Evolutionary conservation across 1,140 invertebrate species (phyloP).

Genomic region (Doryteuthis pealeii): DNA sequence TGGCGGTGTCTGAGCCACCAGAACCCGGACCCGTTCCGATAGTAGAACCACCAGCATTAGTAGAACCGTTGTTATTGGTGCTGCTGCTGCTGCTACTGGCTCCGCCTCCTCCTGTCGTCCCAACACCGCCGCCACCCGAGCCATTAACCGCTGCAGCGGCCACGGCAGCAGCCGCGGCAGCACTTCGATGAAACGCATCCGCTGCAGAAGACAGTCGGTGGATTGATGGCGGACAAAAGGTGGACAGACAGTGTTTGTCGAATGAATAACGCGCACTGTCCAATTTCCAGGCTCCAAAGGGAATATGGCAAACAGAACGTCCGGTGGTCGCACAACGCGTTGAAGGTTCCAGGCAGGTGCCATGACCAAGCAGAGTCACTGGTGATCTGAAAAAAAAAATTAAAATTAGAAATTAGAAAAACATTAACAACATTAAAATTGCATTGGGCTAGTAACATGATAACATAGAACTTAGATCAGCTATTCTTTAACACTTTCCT

Average conservation of each 20-base stretch:
- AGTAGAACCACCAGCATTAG: too few species aligned
- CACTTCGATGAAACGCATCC: not conserved
- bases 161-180: not conserved
- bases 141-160: not conserved
- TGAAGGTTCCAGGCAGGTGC: not conserved
- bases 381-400: not conserved
- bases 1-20: not conserved
- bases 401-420: not conserved
- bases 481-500: too few species aligned
- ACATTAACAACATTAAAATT: not conserved
- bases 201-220: not conserved
- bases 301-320: not conserved
- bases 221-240: not conserved
- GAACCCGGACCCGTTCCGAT: too few species aligned
- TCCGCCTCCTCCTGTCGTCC: not conserved
- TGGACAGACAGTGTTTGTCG: conserved; percentile 2
- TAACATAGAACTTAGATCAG: not conserved
- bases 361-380: not conserved
- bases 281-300: conserved; percentile 1
- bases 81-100: not conserved
- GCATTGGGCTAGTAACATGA: too few species aligned
- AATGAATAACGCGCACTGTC: not conserved
- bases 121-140: not conserved
- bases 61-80: too few species aligned
- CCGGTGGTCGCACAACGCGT: not conserved